Evolutionary conservation across 2,888 invertebrate species (phyloP), one percentile per base, ranked within the genome.

Genomic region (Aplocera efformata): DNA sequence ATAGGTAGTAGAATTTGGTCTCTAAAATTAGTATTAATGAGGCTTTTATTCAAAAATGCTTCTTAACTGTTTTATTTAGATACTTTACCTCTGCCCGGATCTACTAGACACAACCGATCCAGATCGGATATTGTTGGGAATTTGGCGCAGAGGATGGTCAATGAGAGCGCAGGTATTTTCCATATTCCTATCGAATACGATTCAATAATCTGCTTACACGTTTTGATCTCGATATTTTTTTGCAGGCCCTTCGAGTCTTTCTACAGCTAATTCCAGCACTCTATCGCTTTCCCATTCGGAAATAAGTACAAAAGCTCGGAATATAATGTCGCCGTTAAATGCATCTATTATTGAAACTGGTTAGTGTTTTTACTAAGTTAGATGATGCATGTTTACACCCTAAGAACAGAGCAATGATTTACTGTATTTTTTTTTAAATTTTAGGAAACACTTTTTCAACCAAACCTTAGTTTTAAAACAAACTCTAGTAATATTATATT

Each of bases 261-360:
- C 76, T 2, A 72, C 80, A 6, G 58, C 70, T 1, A 79, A 75
- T 34, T 51, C 73, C 1, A 80, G 71, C 45, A 76, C 58, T 31
- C 49, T 86, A 25, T 86, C 88, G 6, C 38, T 84, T 10, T 88
- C 88, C 1, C 83, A 86, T 51, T 72, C 85, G 1, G 77, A 84
- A 55, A 86, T 86, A 20, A 85, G 84, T 58, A 65, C 71, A 20
- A 79, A 65, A 31, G 78, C 79, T 2, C 83, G 80, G 56, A 84
- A 84, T 37, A 58, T 81, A 10, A 60, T 81, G 61, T 83, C 85
- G 1, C 82, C 83, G 0, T 61, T 92, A 28, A 67, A 79, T 1
- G 91, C 92, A 7, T 91, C 90, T 67, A 92, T 92, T 42, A 92
- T 92, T 58, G 92, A 92, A 82, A 91, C 92, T 50, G 92, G 92